phyloP scores from a whole-genome alignment of 2,797 vertebrate species.

The Anguilla marmorata region DNA sequence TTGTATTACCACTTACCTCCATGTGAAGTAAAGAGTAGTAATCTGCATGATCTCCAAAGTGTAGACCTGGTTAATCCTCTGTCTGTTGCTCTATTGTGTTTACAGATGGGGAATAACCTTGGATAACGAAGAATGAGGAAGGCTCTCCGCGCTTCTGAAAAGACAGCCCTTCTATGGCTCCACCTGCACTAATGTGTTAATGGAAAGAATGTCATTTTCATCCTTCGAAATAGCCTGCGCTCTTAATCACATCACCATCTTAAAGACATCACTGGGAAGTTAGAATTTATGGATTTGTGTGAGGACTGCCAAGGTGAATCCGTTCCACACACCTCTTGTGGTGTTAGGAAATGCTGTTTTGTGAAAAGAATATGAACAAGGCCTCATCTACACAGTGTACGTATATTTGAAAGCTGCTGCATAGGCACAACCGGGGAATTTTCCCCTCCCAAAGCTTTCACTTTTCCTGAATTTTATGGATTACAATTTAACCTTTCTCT shows the following conservation, averaged over 20 bases:
- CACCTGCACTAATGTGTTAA: not conserved
- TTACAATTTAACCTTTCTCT: not conserved
- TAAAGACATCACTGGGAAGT: not conserved
- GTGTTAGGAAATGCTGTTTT: not conserved
- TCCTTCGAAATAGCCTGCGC: not conserved
- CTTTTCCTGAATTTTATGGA: slow-evolving; percentile 3
- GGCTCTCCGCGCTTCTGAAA: slow-evolving; percentile 46
- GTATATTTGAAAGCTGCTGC: not conserved
- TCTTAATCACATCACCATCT: not conserved
- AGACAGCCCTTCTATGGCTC: not conserved
- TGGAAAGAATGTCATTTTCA: not conserved
- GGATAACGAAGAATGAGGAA: slow-evolving; percentile 67
- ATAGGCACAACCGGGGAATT: not conserved
- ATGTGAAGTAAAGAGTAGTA: not conserved
- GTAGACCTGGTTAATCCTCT: slow-evolving; percentile 42
- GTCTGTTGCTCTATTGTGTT: slow-evolving; percentile 66
- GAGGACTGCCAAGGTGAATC: not conserved
- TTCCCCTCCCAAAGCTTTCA: not conserved
- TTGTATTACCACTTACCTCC: not conserved
- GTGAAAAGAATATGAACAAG: slow-evolving; percentile 19
- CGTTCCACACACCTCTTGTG: not conserved
- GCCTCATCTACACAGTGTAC: not conserved
- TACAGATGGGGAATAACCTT: slow-evolving; percentile 82
- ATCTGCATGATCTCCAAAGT: not conserved
- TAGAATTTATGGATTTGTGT: not conserved